Evolutionary conservation across 2,113 vertebrate genomes (phyloP).

Genomic region (Pontoporia blainvillei): DNA sequence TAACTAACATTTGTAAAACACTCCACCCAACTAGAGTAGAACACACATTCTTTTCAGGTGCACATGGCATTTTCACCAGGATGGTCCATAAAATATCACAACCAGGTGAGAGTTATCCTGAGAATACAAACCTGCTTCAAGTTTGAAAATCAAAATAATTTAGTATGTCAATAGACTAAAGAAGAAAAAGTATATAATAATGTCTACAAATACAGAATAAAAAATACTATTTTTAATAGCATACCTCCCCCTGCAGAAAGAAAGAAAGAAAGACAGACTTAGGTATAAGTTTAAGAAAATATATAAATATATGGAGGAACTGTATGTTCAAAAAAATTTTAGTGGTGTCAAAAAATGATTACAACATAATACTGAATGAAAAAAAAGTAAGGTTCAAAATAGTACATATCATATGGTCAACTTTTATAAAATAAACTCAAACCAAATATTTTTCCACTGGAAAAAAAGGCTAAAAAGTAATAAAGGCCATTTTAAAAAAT

Average conservation of each 20-base stretch:
- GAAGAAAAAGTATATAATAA: not conserved
- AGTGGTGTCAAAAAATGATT: not conserved
- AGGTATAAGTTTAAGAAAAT: not conserved
- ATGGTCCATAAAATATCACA: not conserved
- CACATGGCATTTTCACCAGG: not conserved
- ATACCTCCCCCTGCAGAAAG: not conserved
- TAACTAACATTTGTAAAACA: not conserved
- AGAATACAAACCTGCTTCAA: not conserved
- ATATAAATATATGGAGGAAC: not conserved
- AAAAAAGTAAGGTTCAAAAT: not conserved
- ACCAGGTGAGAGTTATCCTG: not conserved
- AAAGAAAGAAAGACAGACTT: not conserved
- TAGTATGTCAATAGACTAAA: not conserved
- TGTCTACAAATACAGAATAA: not conserved
- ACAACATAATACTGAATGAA: not conserved
- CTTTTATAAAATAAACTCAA: conserved; percentile 7
- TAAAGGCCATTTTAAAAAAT: not conserved
- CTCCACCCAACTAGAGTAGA: not conserved
- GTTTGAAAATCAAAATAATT: not conserved
- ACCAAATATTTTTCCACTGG: not conserved
- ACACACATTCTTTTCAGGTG: not conserved
- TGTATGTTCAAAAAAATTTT: not conserved
- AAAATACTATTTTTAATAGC: not conserved
- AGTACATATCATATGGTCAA: not conserved
- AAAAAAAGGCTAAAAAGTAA: not conserved